Conservation (phyloP, 1,140 invertebrate species). For the Drosophila paulistorum region DNA sequence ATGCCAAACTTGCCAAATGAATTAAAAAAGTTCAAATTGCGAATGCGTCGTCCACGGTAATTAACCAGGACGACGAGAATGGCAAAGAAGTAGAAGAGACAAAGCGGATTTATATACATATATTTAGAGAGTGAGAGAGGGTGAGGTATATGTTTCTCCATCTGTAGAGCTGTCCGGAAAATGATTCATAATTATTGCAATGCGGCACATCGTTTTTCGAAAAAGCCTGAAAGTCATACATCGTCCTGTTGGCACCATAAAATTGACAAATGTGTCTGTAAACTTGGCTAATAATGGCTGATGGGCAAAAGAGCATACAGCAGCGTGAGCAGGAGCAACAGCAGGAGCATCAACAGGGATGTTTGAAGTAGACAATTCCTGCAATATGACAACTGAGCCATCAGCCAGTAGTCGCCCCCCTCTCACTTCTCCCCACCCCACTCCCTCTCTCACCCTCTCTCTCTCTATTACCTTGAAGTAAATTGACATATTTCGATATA, state of each 20-base stretch:
- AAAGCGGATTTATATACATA: not conserved
- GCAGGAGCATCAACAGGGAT: too few relatives aligned
- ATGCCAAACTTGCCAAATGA: conserved; percentile 64
- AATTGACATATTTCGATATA: not conserved
- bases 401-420: not conserved
- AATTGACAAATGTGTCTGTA: conserved; percentile 82
- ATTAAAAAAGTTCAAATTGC: conserved; percentile 67
- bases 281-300: conserved; percentile 78
- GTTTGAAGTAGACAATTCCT: not conserved
- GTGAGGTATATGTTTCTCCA: not conserved
- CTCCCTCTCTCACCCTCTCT: not conserved
- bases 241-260: conserved; percentile 74
- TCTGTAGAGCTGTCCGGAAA: conserved; percentile 42
- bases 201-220: conserved; percentile 60
- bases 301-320: not conserved
- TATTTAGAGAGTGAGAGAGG: not conserved
- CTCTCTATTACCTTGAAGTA: conserved; percentile 2
- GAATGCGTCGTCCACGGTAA: conserved; percentile 54
- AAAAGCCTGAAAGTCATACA: conserved; percentile 50
- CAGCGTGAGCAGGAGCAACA: conserved; percentile 10
- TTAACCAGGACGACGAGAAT: conserved; percentile 47
- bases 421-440: too few relatives aligned
- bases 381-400: conserved; percentile 10
- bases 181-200: conserved; percentile 82
- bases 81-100: not conserved